A percentile compares a stretch with the other conserved stretches of the same genome.
phyloP scores from a whole-genome alignment of 2,113 vertebrate genomes.

The Ptilonorhynchus violaceus region DNA sequence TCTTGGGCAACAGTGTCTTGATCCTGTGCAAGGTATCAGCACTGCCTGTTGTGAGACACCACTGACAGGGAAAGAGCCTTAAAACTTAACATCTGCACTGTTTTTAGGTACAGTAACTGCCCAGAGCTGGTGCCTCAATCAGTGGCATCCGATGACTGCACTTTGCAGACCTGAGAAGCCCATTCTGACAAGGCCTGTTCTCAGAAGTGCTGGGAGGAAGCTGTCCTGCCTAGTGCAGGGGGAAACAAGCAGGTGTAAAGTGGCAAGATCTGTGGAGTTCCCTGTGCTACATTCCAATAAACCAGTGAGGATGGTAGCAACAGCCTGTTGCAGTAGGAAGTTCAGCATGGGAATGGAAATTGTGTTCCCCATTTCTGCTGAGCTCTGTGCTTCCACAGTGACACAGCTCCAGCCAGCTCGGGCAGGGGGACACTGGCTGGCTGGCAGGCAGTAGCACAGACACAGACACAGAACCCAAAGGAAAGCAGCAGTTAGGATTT shows the following conservation, averaged over 20 bases:
- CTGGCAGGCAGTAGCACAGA: neutral
- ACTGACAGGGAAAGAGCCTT: neutral
- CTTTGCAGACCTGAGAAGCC: neutral
- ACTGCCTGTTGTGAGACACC: neutral
- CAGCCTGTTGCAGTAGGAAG: neutral
- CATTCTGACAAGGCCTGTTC: neutral
- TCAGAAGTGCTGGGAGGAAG: neutral
- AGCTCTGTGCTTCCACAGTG: neutral
- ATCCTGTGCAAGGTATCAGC: neutral
- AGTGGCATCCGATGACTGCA: neutral
- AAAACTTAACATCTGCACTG: neutral
- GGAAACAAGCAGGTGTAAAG: neutral
- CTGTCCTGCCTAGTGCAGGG: neutral
- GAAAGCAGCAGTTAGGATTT: conserved; percentile 11
- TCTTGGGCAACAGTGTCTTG: neutral
- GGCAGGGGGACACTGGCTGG: neutral
- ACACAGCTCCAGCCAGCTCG: neutral
- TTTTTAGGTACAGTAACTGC: neutral
- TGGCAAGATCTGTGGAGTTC: neutral
- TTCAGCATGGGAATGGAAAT: neutral
- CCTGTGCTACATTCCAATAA: neutral
- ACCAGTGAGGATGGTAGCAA: fast-evolving
- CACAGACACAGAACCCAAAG: conserved; percentile 6
- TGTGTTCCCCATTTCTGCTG: neutral
- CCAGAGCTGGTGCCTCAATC: neutral